Evolutionary conservation across 2,888 invertebrate species (phyloP), one percentile per base, ranked within the genome.

Genomic region (Peribatodes rhomboidaria): DNA sequence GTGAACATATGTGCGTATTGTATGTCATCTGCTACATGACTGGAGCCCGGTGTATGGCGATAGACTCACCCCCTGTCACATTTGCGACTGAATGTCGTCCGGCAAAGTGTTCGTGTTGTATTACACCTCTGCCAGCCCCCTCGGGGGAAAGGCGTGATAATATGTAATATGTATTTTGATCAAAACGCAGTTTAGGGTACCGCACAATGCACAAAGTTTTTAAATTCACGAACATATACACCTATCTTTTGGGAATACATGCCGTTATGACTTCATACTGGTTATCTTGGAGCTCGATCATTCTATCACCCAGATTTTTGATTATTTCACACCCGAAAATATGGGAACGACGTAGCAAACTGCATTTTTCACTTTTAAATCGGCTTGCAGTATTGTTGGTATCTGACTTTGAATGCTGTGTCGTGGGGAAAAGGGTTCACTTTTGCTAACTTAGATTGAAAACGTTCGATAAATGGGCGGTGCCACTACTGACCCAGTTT

Each of bases 391-490:
- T 77, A 79, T 68, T 41, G 47, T 37, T 1, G 65, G 66, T 70
- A 69, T 67, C 46, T 71, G 61, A 89, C 71, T 84, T 82, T 87
- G 81, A 82, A 69, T 77, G 77, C 72, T 92, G 85, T 82, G 76
- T 71, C 74, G 76, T 78, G 73, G 64, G 69, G 60, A 62, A 77
- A 82, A 92, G 82, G 78, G 90, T 85, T 82, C 82, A 86, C 84
- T 89, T 89, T 87, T 67, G 83, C 74, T 72, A 75, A 82, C 82
- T 77, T 76, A 71, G 61, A 75, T 70, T 74, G 78, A 78, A 71
- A 80, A 75, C 85, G 92, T 86, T 94, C 93, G 85, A 94, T 94
- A 93, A 90, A 91, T 87, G 90, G 93, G 93, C 90, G 93, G 89
- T 76, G 87, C 85, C 76, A 90, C 93, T 93, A 93, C 92, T 93